Conservation (phyloP, 2,113 vertebrate genomes). For the Balaeniceps rex region DNA sequence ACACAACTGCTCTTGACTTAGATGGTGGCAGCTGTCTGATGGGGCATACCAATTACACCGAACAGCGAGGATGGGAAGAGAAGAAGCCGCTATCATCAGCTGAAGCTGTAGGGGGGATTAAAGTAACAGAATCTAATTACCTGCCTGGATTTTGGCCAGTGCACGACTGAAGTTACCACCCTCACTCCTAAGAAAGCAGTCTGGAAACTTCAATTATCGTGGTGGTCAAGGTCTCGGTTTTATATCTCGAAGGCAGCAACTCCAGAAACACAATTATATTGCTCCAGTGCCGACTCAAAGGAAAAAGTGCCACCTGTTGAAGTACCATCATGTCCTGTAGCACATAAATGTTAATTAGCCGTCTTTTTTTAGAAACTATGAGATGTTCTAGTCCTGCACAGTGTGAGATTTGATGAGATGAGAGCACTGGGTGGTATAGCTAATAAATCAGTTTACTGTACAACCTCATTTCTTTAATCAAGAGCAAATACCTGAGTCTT, state of each 20-base stretch:
- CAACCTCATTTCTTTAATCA: conserved; percentile 40
- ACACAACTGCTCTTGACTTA: neutral
- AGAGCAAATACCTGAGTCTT: neutral
- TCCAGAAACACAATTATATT: neutral
- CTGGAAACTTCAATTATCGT: neutral
- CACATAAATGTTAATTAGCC: neutral
- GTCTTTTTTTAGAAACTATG: conserved; percentile 24
- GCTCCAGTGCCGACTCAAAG: neutral
- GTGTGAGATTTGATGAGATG: conserved; percentile 20
- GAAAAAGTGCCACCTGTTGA: neutral
- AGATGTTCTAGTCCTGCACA: neutral
- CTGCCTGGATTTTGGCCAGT: neutral
- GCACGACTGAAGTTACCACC: neutral
- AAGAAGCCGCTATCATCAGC: neutral
- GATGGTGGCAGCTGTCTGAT: neutral
- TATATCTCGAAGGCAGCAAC: neutral
- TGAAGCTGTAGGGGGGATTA: neutral
- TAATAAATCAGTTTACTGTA: conserved; percentile 37
- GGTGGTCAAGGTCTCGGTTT: neutral
- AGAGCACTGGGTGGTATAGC: neutral
- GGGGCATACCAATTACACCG: neutral
- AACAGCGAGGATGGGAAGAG: neutral
- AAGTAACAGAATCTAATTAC: neutral
- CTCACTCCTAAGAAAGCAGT: neutral
- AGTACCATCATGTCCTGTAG: neutral